Conservation (phyloP, 2,888 invertebrate species). For the Leptopilina syphax region DNA sequence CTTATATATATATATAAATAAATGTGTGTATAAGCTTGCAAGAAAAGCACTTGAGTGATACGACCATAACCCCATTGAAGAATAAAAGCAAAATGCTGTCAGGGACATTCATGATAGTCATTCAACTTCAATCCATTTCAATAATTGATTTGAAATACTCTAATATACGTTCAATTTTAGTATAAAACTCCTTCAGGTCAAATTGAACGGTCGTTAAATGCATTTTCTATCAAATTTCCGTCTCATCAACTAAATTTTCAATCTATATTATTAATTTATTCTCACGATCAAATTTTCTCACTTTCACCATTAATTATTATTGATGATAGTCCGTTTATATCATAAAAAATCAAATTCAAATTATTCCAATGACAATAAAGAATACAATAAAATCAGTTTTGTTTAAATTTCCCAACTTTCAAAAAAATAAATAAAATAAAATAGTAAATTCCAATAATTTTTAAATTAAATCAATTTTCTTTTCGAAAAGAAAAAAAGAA, state of each 20-base stretch:
- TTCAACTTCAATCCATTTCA: conserved; percentile 25
- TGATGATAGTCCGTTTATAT: background rate
- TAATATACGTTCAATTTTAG: conserved; percentile 10
- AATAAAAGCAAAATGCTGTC: conserved; percentile 9
- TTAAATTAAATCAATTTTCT: too few relatives aligned
- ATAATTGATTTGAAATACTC: conserved; percentile 20
- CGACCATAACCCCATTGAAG: background rate
- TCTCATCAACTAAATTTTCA: background rate
- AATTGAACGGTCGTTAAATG: background rate
- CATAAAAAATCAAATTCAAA: too few relatives aligned
- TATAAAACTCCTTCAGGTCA: background rate
- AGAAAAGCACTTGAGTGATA: background rate
- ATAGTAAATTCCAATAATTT: too few relatives aligned
- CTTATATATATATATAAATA: background rate
- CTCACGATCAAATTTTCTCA: background rate
- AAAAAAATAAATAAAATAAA: too few relatives aligned
- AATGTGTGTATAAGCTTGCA: background rate
- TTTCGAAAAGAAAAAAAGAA: too few relatives aligned
- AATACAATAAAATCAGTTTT: too few relatives aligned
- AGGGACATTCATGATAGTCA: background rate
- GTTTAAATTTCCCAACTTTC: too few relatives aligned
- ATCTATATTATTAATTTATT: conserved; percentile 9
- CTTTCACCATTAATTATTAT: background rate
- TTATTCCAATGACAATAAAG: too few relatives aligned
- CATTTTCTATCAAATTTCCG: background rate